Conservation (phyloP, 2,888 invertebrate species). For the Piscicola geometra region DNA sequence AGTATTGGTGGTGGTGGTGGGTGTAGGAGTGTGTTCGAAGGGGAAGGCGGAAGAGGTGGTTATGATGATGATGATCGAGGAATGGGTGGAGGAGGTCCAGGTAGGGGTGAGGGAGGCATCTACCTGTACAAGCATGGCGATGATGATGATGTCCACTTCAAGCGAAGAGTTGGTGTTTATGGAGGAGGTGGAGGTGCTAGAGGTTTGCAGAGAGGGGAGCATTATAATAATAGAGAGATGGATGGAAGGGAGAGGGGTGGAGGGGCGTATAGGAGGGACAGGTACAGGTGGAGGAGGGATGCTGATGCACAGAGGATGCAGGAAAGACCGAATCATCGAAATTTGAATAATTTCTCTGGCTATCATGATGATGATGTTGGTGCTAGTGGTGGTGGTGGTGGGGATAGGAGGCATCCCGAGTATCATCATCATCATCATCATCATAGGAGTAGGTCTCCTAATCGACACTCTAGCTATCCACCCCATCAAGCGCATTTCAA, state of each 20-base stretch:
- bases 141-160: not conserved
- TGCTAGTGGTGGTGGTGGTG: too few species aligned
- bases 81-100: not conserved
- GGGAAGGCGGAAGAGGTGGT: conserved; percentile 3
- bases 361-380: too few species aligned
- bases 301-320: too few species aligned
- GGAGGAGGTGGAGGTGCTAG: not conserved
- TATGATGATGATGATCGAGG: not conserved
- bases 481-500: too few species aligned
- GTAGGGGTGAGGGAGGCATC: too few species aligned
- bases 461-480: too few species aligned
- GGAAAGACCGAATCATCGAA: too few species aligned
- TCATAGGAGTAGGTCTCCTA: too few species aligned
- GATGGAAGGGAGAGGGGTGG: not conserved
- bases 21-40: not conserved
- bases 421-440: too few species aligned
- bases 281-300: not conserved
- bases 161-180: not conserved
- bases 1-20: not conserved
- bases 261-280: not conserved
- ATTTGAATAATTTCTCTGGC: too few species aligned
- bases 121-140: not conserved
- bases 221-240: too few species aligned
- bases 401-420: too few species aligned
- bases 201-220: not conserved